These are phyloP conservation scores for Orchestes rusci DNA, from an alignment of 2,888 invertebrate genomes.

Conservation along the genomic window DNA sequence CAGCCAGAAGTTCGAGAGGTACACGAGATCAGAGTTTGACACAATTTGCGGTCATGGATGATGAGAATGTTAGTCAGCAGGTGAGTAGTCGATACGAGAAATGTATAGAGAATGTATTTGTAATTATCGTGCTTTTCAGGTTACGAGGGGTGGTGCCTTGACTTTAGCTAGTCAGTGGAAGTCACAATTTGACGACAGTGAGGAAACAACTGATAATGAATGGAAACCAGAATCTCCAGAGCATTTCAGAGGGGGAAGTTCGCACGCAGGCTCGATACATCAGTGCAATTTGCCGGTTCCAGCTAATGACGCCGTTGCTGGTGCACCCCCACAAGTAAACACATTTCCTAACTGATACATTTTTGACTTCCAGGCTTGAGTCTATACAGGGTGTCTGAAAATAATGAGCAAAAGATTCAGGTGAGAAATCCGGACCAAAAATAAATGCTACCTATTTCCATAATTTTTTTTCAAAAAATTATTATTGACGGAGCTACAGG, in stretches of 20 bases:
- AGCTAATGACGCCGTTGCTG: conserved; percentile 5
- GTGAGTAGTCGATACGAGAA: conserved; percentile 32
- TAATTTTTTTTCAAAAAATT: no score
- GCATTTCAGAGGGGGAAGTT: conserved; percentile 38
- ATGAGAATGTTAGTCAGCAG: conserved; percentile 89
- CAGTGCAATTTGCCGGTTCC: conserved; percentile 9
- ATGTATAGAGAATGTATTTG: no score
- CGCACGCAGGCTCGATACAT: conserved; percentile 15
- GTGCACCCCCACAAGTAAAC: conserved; percentile 12
- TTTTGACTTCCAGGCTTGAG: no score
- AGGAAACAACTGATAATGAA: conserved; percentile 90
- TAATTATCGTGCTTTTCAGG: conserved; percentile 51
- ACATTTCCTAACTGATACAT: no score
- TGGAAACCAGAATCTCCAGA: conserved; percentile 80
- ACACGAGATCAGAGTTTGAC: conserved; percentile 76
- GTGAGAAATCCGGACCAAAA: no score
- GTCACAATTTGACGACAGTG: conserved; percentile 92
- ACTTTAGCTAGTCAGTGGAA: conserved; percentile 94
- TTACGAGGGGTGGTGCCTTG: conserved; percentile 76
- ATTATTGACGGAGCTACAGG: no score
- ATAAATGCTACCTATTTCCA: no score
- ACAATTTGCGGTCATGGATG: conserved; percentile 88
- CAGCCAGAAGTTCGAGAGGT: conserved; percentile 43
- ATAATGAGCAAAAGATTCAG: no score
- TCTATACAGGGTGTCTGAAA: no score